These are phyloP conservation scores for Sesamia nonagrioides DNA, from an alignment of 1,140 invertebrate species.

Conservation along the genomic window DNA sequence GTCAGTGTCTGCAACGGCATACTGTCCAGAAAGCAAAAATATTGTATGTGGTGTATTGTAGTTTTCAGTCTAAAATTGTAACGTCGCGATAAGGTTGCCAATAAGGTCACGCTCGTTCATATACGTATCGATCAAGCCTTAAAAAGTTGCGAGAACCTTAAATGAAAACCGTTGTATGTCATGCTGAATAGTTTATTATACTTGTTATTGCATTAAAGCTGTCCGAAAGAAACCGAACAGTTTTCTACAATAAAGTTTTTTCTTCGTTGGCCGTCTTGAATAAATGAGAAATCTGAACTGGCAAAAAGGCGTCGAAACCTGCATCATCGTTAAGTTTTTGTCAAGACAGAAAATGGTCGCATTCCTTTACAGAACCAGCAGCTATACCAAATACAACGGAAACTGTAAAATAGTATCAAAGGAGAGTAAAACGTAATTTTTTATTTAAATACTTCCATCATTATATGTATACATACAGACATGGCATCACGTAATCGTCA, in stretches of 20 bases:
- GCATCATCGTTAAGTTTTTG: constrained; percentile 6
- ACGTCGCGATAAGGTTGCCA: neutral
- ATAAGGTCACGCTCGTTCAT: constrained; percentile 11
- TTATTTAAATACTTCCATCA: constrained; percentile 32
- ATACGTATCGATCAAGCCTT: constrained; percentile 19
- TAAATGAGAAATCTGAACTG: constrained; percentile 28
- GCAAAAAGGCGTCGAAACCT: constrained; percentile 16
- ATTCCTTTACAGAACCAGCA: constrained; percentile 9
- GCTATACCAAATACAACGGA: neutral
- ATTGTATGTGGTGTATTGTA: neutral
- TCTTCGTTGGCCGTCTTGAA: neutral
- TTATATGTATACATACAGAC: constrained; percentile 17
- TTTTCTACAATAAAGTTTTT: constrained; percentile 34
- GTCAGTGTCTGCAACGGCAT: neutral
- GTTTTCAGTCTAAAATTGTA: neutral
- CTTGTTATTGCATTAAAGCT: constrained; percentile 10
- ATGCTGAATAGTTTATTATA: constrained; percentile 24
- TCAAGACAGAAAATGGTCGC: constrained; percentile 12
- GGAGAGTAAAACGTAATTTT: constrained; percentile 19
- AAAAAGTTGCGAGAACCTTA: constrained; percentile 31
- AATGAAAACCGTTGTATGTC: constrained; percentile 19
- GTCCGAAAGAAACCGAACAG: neutral
- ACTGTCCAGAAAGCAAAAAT: neutral
- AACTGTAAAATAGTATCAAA: constrained; percentile 3
- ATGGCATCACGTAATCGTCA: constrained; percentile 32